These are phyloP conservation scores for Melangyna quadrimaculata DNA, from an alignment of 2,888 invertebrate species.

Conservation along the genomic window DNA sequence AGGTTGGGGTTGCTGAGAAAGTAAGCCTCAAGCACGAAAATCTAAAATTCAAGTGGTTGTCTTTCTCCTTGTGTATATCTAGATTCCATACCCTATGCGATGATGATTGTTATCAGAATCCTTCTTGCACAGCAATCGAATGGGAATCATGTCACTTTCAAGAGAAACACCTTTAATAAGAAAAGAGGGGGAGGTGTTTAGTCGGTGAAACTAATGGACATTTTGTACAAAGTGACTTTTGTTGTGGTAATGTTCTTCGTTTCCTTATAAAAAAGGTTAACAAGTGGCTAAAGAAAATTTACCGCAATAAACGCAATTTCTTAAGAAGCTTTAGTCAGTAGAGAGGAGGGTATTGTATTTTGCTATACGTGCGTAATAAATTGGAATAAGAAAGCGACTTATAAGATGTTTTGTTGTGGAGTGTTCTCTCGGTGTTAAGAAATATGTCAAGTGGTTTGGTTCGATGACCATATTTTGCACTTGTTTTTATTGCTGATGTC, in stretches of 20 bases:
- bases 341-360: too few species aligned
- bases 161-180: conserved; percentile 65
- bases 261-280: conserved; percentile 57
- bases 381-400: conserved; percentile 36
- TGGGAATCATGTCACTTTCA: conserved; percentile 63
- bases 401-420: too few species aligned
- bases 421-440: background rate
- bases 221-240: conserved; percentile 57
- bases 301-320: background rate
- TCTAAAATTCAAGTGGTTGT: conserved; percentile 45
- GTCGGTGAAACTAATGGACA: conserved; percentile 62
- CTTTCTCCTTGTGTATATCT: too few species aligned
- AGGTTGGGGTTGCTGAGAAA: too few species aligned
- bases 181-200: conserved; percentile 46
- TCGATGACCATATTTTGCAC: background rate
- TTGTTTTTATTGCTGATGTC: background rate
- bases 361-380: conserved; percentile 53
- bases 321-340: background rate
- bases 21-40: conserved; percentile 43
- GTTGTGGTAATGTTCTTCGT: conserved; percentile 31
- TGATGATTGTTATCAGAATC: conserved; percentile 39
- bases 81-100: too few species aligned
- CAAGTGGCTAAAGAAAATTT: conserved; percentile 39
- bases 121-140: conserved; percentile 46
- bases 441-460: conserved; percentile 17